Conservation (phyloP, 2,797 vertebrate species). For the Pogoniulus pusillus region DNA sequence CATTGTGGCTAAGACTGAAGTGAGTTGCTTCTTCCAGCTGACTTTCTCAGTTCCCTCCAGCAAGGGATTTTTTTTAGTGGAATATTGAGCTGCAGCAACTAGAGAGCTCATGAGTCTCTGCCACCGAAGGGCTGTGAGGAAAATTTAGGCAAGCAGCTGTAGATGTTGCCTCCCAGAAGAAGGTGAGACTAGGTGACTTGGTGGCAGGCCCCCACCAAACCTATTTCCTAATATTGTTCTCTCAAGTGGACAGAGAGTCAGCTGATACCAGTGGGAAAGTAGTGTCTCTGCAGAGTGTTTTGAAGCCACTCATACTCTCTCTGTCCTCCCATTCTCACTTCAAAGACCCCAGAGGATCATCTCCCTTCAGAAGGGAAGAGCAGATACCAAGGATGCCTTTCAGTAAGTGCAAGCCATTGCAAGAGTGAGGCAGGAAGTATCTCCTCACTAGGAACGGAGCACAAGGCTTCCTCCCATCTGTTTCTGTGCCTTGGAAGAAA, state of each 20-base stretch:
- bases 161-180: neutral
- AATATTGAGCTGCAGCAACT: neutral
- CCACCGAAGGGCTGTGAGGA: neutral
- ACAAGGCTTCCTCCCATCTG: neutral
- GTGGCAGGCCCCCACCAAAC: neutral
- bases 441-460: neutral
- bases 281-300: neutral
- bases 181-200: neutral
- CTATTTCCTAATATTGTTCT: neutral
- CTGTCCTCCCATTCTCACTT: neutral
- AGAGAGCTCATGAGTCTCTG: neutral
- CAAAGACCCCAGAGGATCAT: neutral
- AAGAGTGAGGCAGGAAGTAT: neutral
- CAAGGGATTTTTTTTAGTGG: neutral
- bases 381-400: neutral
- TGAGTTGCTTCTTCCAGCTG: neutral
- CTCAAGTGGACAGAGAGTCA: neutral
- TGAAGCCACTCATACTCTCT: neutral
- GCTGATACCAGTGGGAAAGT: neutral
- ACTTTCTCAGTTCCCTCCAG: neutral
- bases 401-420: neutral
- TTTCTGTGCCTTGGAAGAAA: neutral
- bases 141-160: neutral
- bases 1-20: rapidly evolving
- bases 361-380: neutral